Conservation (phyloP, 2,888 invertebrate species). For the Lampropteryx suffumata region DNA sequence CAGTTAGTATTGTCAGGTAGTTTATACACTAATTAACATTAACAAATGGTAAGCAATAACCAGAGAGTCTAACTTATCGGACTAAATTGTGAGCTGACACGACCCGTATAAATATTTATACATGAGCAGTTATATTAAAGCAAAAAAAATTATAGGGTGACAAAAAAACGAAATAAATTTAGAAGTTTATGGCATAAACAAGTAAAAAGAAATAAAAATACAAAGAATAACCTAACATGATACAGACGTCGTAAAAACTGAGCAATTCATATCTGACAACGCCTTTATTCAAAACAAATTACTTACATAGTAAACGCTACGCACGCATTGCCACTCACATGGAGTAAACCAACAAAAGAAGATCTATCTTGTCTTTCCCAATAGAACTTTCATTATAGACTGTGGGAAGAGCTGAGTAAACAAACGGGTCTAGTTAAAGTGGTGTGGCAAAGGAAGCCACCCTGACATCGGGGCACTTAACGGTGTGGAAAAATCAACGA, state of each 20-base stretch:
- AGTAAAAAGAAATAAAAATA: not conserved
- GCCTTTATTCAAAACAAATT: constrained; percentile 10
- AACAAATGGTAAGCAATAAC: too few relatives aligned
- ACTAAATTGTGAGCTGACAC: too few relatives aligned
- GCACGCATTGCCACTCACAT: constrained; percentile 4
- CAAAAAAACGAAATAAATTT: constrained; percentile 2
- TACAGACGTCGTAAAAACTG: constrained; percentile 7
- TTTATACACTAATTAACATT: too few relatives aligned
- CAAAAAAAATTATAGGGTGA: too few relatives aligned
- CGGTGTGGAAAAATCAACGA: constrained; percentile 34
- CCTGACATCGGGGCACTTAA: constrained; percentile 30
- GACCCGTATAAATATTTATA: too few relatives aligned
- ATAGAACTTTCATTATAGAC: constrained; percentile 1
- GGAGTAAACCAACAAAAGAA: constrained; percentile 8
- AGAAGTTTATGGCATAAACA: not conserved
- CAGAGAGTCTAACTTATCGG: too few relatives aligned
- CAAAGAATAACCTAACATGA: not conserved
- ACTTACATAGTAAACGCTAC: not conserved
- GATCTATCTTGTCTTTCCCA: not conserved
- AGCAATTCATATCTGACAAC: not conserved
- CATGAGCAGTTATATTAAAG: too few relatives aligned
- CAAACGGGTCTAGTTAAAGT: constrained; percentile 24
- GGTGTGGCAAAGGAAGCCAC: constrained; percentile 20
- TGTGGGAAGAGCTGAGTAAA: constrained; percentile 8
- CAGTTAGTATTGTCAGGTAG: too few relatives aligned